Evolutionary conservation across 2,113 vertebrate species (phyloP), one percentile per base, ranked within the genome.

Genomic region (Lynx canadensis): DNA sequence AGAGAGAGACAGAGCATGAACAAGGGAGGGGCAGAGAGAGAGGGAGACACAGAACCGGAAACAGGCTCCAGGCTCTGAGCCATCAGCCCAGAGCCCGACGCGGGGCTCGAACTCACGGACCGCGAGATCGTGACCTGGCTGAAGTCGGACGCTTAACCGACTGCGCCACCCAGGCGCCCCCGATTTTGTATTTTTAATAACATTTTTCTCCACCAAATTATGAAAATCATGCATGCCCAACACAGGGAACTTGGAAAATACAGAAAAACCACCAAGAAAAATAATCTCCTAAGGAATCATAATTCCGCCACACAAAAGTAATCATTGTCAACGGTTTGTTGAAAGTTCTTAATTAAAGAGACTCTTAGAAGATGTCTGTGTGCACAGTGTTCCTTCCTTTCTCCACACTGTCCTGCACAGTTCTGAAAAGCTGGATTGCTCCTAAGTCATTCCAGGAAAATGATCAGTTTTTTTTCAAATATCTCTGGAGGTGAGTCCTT

Each of bases 241-340:
- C 60, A 69, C 89, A 82, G 25, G 69, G 66, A 96, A 74, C n/a
- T 89, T 94, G 79, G 82, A 97, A 89, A 96, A 45, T 73, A 60
- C 3, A n/a, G 66, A 79, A 91, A 96, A 87, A 18, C n/a, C 60
- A 96, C 83, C n/a, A 84, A 87, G 82, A 86, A 83, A 96, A 95
- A 96, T 41, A 86, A 45, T 87, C 68, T 76, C 48, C 52, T 18
- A 38, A n/a, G 36, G 25, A 50, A 89, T 92, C 38, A 60, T 31
- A 14, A 68, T 89, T 82, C 93, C 13, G 68, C 50, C 38, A 16
- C 73, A 79, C 29, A 55, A 57, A 91, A 83, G 31, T 66, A 41
- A 63, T 68, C 31, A 10, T 18, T 57, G n/a, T 50, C 74, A 69
- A 69, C 29, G 60, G 92, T 94, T 89, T n/a, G 86, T 41, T 52